A percentile compares a stretch with the other conserved stretches of the same genome.
Evolutionary conservation across 2,113 vertebrate species (phyloP).

Genomic region (Sarotherodon lohbergeri): DNA sequence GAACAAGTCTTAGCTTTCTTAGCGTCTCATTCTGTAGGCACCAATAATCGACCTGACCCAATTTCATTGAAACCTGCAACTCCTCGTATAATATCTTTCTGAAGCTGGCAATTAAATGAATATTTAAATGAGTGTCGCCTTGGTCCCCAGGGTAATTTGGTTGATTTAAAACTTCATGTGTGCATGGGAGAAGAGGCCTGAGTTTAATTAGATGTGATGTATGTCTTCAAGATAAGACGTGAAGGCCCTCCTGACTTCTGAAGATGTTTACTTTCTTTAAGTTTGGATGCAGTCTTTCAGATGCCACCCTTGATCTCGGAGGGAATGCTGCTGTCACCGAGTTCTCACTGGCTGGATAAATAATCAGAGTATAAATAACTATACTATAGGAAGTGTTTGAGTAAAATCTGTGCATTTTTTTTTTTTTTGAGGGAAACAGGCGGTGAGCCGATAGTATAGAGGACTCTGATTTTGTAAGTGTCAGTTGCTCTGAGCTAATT

Average conservation of each 20-base stretch:
- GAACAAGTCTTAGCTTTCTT: not conserved
- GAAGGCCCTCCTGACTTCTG: not conserved
- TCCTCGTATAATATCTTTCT: not conserved
- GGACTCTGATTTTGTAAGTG: not conserved
- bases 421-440: not conserved
- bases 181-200: not conserved
- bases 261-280: conserved; percentile 50
- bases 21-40: not conserved
- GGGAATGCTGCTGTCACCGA: not conserved
- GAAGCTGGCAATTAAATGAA: conserved; percentile 14
- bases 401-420: not conserved
- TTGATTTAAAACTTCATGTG: conserved; percentile 21
- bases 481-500: not conserved
- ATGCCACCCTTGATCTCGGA: conserved; percentile 24
- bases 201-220: conserved; percentile 43
- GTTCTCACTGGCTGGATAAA: conserved; percentile 26
- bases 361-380: conserved; percentile 12
- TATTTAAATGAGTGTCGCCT: not conserved
- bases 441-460: not conserved
- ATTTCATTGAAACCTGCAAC: not conserved
- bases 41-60: conserved; percentile 6
- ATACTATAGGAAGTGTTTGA: not conserved
- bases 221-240: conserved; percentile 20
- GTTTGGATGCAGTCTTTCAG: conserved; percentile 7
- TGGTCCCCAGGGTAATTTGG: not conserved